Base-by-base conservation (phyloP, 1,140 invertebrate species). In the Radopholus similis region DNA sequence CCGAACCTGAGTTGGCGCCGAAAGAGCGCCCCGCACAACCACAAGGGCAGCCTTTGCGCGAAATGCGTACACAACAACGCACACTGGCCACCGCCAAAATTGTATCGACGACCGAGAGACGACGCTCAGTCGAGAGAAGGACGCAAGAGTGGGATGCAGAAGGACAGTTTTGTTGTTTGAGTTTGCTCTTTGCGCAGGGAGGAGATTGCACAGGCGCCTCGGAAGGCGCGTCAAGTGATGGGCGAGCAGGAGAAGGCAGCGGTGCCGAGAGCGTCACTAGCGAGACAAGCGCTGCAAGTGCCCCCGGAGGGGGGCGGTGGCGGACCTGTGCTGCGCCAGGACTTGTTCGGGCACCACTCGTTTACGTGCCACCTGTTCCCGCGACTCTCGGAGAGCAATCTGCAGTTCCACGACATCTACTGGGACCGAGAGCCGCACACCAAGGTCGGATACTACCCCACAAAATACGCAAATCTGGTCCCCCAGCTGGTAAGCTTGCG, bases 331-430 rank as follows among this genome's bases (percentile, higher is more conserved):
- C 32, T 62, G 18, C 37, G 49, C 13, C 49, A 49, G 21, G 18
- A 62, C 37, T 21, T 4, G 28, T 58, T 38, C n/a, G 70, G 66
- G 15, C 70, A 74, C 57, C 55, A 51, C 26, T 72, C 70, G 13
- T 28, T 72, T 34, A 55, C 64, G 8, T 74, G 71, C 42, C 70
- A 72, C 34, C 55, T 72, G 21, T 72, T 73, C 54, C 70, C 70
- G 21, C 49, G 72, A 28, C 42, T 72, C 18, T 74, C 70, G 30
- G 70, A 72, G 42, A 70, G 47, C 49, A 72, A 72, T 68, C 38
- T 72, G 35, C 71, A 68, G 26, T 72, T 74, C 47, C 70, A 72
- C 58, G 70, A 72, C 58, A 59, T 74, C 23, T 74, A 72, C 53
- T 72, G 70, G 70, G 55, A 71, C 60, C 23, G 53, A n/a, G 64